A percentile compares a stretch with the other conserved stretches of the same genome.
phyloP scores from a whole-genome alignment of 64 coral and sea anemone genomes.

The Dendrophyllia cribrosa region DNA sequence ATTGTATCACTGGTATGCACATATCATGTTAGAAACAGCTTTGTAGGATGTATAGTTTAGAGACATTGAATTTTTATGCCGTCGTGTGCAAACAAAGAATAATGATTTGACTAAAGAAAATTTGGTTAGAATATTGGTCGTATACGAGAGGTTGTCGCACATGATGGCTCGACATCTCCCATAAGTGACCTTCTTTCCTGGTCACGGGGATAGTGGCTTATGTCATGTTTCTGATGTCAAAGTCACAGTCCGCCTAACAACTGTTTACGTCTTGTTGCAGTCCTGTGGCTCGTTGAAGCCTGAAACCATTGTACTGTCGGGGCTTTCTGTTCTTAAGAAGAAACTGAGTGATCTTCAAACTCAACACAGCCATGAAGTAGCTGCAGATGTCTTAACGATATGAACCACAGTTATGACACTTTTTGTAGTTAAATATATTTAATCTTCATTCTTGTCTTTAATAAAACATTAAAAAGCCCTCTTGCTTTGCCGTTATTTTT shows the following conservation, averaged over 20 bases:
- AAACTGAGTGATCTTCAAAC: conserved; percentile 99
- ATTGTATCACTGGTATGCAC: too few relatives aligned
- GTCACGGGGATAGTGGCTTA: too few relatives aligned
- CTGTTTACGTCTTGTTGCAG: conserved; percentile 61
- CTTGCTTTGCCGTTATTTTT: not conserved
- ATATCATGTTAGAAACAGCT: too few relatives aligned
- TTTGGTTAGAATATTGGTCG: too few relatives aligned
- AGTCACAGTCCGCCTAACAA: not conserved
- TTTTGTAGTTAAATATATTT: not conserved
- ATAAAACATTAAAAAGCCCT: not conserved
- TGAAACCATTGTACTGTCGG: conserved; percentile 84
- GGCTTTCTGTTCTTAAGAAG: conserved; percentile 89
- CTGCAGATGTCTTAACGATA: conserved; percentile 96
- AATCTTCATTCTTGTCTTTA: not conserved
- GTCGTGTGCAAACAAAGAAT: too few relatives aligned
- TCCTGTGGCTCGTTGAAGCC: conserved; percentile 88
- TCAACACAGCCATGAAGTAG: conserved; percentile 99
- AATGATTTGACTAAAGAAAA: too few relatives aligned
- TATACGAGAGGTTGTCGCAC: too few relatives aligned
- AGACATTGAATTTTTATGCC: too few relatives aligned
- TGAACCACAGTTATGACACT: not conserved
- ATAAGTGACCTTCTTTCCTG: too few relatives aligned
- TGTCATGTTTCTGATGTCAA: too few relatives aligned
- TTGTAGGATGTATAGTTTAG: too few relatives aligned
- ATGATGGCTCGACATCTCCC: too few relatives aligned